Evolutionary conservation across 2,888 invertebrate species (phyloP).

Genomic region (Mythimna ferrago): DNA sequence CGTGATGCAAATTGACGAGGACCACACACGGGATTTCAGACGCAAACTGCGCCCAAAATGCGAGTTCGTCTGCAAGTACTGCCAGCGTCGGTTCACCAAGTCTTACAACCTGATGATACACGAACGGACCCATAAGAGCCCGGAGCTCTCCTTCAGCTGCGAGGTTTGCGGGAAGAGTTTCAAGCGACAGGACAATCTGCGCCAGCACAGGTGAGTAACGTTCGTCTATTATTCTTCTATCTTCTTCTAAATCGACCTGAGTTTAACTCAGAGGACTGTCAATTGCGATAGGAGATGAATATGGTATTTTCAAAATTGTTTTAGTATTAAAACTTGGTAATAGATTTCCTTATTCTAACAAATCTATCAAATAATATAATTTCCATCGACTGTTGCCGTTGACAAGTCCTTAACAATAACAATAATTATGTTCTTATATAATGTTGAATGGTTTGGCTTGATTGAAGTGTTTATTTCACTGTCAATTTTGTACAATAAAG

Average conservation of each 20-base stretch:
- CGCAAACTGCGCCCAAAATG: constrained; percentile 98
- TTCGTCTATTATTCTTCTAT: neutral
- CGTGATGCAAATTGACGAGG: constrained; percentile 97
- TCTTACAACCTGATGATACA: constrained; percentile 99
- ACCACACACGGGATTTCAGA: constrained; percentile 96
- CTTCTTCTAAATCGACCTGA: neutral
- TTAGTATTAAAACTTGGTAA: neutral
- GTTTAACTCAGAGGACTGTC: constrained; percentile 15
- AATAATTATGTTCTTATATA: constrained; percentile 24
- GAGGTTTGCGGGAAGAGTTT: constrained; percentile 99
- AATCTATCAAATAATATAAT: neutral
- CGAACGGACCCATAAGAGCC: constrained; percentile 99
- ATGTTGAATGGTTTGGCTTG: neutral
- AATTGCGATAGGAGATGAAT: constrained; percentile 12
- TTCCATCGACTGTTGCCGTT: constrained; percentile 18
- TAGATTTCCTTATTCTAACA: neutral
- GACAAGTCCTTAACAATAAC: constrained; percentile 1
- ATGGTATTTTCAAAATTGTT: neutral
- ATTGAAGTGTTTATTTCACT: neutral
- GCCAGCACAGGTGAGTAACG: constrained; percentile 96
- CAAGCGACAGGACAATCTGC: constrained; percentile 98
- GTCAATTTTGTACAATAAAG: neutral
- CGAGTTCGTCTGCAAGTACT: constrained; percentile 99
- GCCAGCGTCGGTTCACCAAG: constrained; percentile 99
- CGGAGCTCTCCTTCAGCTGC: constrained; percentile 98